Evolutionary conservation across 2,797 vertebrate species (phyloP), one percentile per base, ranked within the genome.

Genomic region (Xenentodon cancila): DNA sequence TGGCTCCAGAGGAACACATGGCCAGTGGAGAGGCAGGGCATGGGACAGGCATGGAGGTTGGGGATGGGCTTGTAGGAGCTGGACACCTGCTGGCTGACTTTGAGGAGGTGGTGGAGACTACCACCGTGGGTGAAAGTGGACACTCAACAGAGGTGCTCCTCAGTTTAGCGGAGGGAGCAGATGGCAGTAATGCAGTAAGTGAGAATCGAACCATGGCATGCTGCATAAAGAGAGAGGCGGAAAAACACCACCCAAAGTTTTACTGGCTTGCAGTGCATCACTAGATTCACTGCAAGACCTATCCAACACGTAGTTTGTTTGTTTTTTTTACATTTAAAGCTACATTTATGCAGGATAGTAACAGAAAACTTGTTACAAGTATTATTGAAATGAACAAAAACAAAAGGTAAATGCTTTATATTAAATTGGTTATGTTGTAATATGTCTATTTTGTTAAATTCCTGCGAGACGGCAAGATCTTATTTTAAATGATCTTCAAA

Each of bases 81-180:
- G 91, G 92, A 21, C 93, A 94, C 73, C 81, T 94, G 57, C 79
- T 94, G 72, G 92, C 93, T 7, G 93, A 93, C 75, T 94, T 94
- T 64, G 94, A 95, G 75, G 94, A 94, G 70, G 94, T 95, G 53
- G 94, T 95, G 62, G 94, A 94, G 84, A 95, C 94, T 1, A 94
- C 94, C 6, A 85, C 92, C 0, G 92, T 84, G 75, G 68, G 88
- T 13, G 94, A 94, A 61, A 91, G 87, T n/a, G 89, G 89, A 59
- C 92, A 93, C 59, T 72, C 90, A 0, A 67, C 93, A 7, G 86
- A 91, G 17, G 92, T 93, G 77, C 85, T 94, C 17, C 89, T 94
- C 8, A 88, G 88, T 34, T 85, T 94, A 71, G 67, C 87, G 0
- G 91, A 86, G 44, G 81, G 71, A 27, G 53, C 64, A 49, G 88